phyloP scores from a whole-genome alignment of 30 jellyfish, hydroid and myxozoan species.

The Chrysaora quinquecirrha region DNA sequence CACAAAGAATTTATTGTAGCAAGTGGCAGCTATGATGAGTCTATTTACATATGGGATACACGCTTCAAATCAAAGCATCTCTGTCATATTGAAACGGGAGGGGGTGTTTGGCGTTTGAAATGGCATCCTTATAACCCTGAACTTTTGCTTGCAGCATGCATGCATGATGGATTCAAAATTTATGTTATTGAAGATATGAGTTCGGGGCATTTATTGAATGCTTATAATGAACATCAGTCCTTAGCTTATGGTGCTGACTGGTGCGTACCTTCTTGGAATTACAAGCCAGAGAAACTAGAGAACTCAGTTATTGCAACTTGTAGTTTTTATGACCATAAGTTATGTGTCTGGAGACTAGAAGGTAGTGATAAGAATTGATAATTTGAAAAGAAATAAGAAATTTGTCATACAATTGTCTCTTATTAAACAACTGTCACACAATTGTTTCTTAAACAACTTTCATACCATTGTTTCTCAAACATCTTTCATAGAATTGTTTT shows the following conservation, averaged over 20 bases:
- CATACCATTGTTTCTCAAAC: too few species aligned
- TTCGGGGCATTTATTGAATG: slow-evolving; percentile 8
- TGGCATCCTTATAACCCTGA: slow-evolving; percentile 78
- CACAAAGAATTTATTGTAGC: slow-evolving; percentile 32
- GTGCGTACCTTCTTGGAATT: slow-evolving; percentile 19
- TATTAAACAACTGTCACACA: too few species aligned
- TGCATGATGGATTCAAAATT: slow-evolving; percentile 90
- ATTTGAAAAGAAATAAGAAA: too few species aligned
- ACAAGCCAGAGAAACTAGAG: neutral
- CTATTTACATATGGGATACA: slow-evolving; percentile 76
- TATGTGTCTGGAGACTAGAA: slow-evolving; percentile 54
- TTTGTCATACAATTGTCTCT: too few species aligned
- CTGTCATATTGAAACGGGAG: slow-evolving; percentile 65
- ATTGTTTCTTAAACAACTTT: too few species aligned
- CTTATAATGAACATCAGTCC: slow-evolving; percentile 73
- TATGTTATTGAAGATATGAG: slow-evolving; percentile 17
- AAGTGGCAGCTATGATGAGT: slow-evolving; percentile 92
- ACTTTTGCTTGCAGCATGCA: slow-evolving; percentile 81
- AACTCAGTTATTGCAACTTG: slow-evolving; percentile 73
- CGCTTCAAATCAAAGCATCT: slow-evolving; percentile 64
- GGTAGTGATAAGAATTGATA: too few species aligned
- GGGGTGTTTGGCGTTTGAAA: slow-evolving; percentile 97
- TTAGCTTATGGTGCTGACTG: slow-evolving; percentile 96
- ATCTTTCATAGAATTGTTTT: too few species aligned
- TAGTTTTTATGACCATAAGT: slow-evolving; percentile 81